A percentile compares a stretch with the other conserved stretches of the same genome.
phyloP scores from a whole-genome alignment of 1,140 invertebrate genomes.

The Orchestia grillus region DNA sequence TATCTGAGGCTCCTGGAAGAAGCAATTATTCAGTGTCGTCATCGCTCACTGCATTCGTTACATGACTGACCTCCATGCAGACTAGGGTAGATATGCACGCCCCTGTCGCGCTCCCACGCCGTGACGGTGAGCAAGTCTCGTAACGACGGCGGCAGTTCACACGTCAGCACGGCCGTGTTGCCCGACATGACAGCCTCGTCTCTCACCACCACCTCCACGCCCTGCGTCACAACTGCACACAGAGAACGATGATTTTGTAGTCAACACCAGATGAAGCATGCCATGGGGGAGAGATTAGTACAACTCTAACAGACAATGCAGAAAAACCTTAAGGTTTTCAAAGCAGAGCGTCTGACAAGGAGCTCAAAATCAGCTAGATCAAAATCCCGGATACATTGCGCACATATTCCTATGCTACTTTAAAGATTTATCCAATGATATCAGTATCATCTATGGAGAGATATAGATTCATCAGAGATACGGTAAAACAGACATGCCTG shows the following conservation, averaged over 20 bases:
- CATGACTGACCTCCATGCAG: slow-evolving; percentile 43
- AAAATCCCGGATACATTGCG: no score
- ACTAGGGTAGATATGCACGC: slow-evolving; percentile 32
- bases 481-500: no score
- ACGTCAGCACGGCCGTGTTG: slow-evolving; percentile 83
- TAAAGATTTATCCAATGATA: no score
- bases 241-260: not conserved
- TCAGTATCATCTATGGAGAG: no score
- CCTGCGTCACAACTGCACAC: slow-evolving; percentile 84
- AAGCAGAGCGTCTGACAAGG: no score
- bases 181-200: slow-evolving; percentile 89
- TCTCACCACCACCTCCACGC: slow-evolving; percentile 87
- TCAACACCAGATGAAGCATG: not conserved
- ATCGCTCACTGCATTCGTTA: not conserved
- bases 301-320: no score
- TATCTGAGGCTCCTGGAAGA: not conserved
- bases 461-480: no score
- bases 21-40: not conserved
- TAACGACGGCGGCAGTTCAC: slow-evolving; percentile 65
- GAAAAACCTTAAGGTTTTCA: no score
- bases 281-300: no score
- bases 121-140: slow-evolving; percentile 52
- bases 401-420: no score
- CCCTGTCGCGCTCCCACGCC: slow-evolving; percentile 28
- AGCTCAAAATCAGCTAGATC: no score